These are phyloP conservation scores for Argya squamiceps DNA, from an alignment of 2,797 vertebrate species.

Conservation along the genomic window DNA sequence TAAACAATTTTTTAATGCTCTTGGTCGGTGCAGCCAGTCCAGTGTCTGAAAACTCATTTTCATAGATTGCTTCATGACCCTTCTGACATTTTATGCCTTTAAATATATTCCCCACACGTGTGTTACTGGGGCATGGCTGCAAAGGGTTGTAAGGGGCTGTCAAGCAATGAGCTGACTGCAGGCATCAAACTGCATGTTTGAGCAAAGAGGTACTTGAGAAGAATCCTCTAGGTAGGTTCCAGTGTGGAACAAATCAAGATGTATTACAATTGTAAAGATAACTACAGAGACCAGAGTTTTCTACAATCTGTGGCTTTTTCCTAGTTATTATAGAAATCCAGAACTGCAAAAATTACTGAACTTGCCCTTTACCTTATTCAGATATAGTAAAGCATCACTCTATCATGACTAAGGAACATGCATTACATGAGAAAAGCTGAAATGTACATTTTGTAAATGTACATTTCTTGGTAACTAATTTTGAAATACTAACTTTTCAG, in stretches of 20 bases:
- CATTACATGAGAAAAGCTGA: background rate
- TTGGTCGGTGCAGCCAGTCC: background rate
- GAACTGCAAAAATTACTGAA: background rate
- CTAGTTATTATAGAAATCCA: background rate
- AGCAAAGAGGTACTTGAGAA: background rate
- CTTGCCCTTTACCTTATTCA: background rate
- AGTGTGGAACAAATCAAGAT: background rate
- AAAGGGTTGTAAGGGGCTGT: background rate
- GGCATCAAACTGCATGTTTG: background rate
- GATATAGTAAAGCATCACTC: background rate
- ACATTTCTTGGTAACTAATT: background rate
- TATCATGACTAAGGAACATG: background rate
- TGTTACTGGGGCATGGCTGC: background rate
- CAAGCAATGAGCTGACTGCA: background rate
- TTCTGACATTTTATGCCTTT: background rate
- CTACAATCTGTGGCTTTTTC: background rate
- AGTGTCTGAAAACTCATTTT: background rate
- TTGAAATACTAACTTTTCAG: background rate
- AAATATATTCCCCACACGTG: background rate
- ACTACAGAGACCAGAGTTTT: background rate
- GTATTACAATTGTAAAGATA: background rate
- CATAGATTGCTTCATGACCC: background rate
- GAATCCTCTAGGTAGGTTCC: background rate
- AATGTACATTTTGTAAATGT: background rate
- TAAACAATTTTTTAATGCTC: background rate